Evolutionary conservation across 2,797 vertebrate species (phyloP), one percentile per base, ranked within the genome.

Genomic region (Naso thynnoides): DNA sequence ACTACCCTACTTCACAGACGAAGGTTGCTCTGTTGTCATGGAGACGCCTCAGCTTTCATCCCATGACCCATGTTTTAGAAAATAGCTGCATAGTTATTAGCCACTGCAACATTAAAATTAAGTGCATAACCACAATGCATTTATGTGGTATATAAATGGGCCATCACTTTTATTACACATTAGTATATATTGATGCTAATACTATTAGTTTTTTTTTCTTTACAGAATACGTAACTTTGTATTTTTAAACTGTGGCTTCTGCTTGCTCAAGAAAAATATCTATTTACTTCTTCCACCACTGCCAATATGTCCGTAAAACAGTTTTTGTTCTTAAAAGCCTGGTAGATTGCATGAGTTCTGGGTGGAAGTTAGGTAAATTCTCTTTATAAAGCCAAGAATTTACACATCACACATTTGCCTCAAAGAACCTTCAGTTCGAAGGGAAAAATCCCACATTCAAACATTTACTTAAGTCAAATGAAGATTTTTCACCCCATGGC

Each of bases 11-110:
- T 59, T 33, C 15, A 7, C 23, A 2, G 18, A 39, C 19, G 13
- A 27, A 18, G 52, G 9, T 29, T 21, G 24, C 26, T 33, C 19
- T 8, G 50, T 70, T 59, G 45, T 59, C 36, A 29, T 36, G 33
- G 33, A 36, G 33, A 36, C 33, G 33, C n/a, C 53, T 26, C 18
- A 39, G 53, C 50, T 65, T 49, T 26, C 9, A 24, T 64, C 53
- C 26, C 27, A 3, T 49, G n/a, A 19, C 8, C 10, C 8, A 14
- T 21, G 5, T 54, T 27, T 5, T 53, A 41, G 24, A 9, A n/a
- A 3, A 10, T 36, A 26, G 6, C 10, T 36, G 15, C 11, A 26
- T 19, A 21, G 18, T 5, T 18, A 9, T 31, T 36, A 45, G n/a
- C 8, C 24, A 58, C 5, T 50, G 8, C 31, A 21, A 44, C 19